These are phyloP conservation scores for Tholera decimalis DNA, from an alignment of 2,888 invertebrate genomes.

Conservation along the genomic window DNA sequence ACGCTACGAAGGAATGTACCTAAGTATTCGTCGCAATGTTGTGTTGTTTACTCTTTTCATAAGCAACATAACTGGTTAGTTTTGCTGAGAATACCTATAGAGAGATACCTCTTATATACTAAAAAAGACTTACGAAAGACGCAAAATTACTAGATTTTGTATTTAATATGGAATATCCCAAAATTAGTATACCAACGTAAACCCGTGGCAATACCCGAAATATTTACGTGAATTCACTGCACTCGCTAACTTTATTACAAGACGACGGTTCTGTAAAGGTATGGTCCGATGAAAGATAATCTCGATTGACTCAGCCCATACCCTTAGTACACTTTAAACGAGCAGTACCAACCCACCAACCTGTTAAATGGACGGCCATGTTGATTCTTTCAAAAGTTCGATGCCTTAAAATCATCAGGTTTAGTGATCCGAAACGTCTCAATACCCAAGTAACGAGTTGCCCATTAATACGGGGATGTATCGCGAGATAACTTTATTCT, in stretches of 20 bases:
- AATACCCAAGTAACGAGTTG: slow-evolving; percentile 91
- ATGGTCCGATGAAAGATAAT: slow-evolving; percentile 34
- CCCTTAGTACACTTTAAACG: slow-evolving; percentile 47
- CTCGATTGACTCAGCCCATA: slow-evolving; percentile 32
- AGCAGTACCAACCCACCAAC: slow-evolving; percentile 44
- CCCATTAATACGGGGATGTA: slow-evolving; percentile 91
- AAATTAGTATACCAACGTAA: not conserved
- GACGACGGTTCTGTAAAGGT: too few species aligned
- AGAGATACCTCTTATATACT: too few species aligned
- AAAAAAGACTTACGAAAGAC: too few species aligned
- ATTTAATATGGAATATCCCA: too few species aligned
- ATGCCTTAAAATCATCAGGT: slow-evolving; percentile 81
- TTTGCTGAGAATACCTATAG: not conserved
- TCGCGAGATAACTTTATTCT: slow-evolving; percentile 91
- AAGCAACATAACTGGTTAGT: not conserved
- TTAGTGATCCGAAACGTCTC: slow-evolving; percentile 86
- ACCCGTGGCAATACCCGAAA: not conserved
- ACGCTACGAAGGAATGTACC: slow-evolving; percentile 62
- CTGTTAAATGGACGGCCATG: slow-evolving; percentile 60
- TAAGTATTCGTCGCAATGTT: slow-evolving; percentile 55
- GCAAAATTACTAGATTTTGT: too few species aligned
- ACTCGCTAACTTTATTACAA: slow-evolving; percentile 19
- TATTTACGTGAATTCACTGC: not conserved
- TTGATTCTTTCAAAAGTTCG: slow-evolving; percentile 79
- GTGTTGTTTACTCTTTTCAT: slow-evolving; percentile 31